Conservation (phyloP, 2,888 invertebrate species). For the Agriopis marginaria region DNA sequence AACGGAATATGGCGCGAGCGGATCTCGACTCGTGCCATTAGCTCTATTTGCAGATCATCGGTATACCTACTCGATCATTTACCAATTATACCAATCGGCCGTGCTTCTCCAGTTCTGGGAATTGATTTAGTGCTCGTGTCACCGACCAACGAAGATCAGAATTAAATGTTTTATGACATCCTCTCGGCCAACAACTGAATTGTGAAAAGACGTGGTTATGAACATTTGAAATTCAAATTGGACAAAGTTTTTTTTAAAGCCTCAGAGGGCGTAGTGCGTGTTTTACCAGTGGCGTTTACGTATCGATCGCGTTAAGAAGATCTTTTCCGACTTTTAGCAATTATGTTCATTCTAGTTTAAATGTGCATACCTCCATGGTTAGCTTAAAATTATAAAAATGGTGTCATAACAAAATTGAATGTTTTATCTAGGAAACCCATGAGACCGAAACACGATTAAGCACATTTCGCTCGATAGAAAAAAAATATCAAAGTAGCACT, state of each 20-base stretch:
- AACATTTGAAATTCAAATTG: not conserved
- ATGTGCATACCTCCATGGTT: too few species aligned
- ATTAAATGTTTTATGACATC: slow-evolving; percentile 31
- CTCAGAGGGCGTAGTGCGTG: too few species aligned
- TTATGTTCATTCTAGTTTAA: too few species aligned
- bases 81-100: slow-evolving; percentile 38
- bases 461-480: too few species aligned
- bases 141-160: slow-evolving; percentile 17
- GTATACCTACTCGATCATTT: slow-evolving; percentile 34
- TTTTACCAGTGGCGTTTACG: too few species aligned
- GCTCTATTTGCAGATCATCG: slow-evolving; percentile 34
- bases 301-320: too few species aligned
- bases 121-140: slow-evolving; percentile 35
- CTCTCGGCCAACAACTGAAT: slow-evolving; percentile 10
- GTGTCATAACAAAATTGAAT: too few species aligned
- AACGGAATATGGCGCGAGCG: not conserved
- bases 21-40: slow-evolving; percentile 11
- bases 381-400: too few species aligned
- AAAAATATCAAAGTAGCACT: too few species aligned
- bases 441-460: too few species aligned
- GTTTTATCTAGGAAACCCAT: too few species aligned
- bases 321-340: too few species aligned
- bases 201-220: not conserved
- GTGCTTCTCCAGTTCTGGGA: slow-evolving; percentile 30
- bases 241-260: not conserved